Evolutionary conservation across 1,140 invertebrate species (phyloP), one percentile per base, ranked within the genome.

Genomic region (Drosophila punjabiensis): DNA sequence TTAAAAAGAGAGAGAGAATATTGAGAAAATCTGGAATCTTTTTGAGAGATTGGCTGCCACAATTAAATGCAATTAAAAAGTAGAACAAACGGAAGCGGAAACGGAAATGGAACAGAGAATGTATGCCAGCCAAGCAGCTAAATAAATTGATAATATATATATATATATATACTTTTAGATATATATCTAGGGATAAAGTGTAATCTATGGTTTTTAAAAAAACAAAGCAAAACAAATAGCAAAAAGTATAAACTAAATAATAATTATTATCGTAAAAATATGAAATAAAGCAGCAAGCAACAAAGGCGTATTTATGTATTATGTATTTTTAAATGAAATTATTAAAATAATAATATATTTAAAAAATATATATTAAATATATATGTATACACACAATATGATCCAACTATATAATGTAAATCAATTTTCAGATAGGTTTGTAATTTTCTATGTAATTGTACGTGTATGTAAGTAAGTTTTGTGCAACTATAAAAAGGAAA

Each of bases 251-350:
- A 60, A 68, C 28, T 45, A 37, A 47, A 41, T 66, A 63, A 67
- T 53, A 74, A 73, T 67, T 53, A 66, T 70, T 65, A 73, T 81
- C 76, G 53, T 78, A 20, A 77, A 59, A 68, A 52, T 45, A 56
- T 56, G 6, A 7, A 37, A 56, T 16, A 63, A 71, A 78, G 74
- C 56, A 70, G 53, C 53, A 24, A 56, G 53, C 65, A 70, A 88
- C 50, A 82, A 81, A 81, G 75, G 67, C 62, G 81, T 85, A 90
- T 88, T 89, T 88, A 84, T 88, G 74, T 81, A 84, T 88, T 81
- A 78, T 78, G 81, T 88, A 88, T 88, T 89, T 87, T 87, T 80
- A 87, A 87, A 81, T 75, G 80, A 83, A 87, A 87, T 87, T 88
- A 88, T 80, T 82, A 87, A 62, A 67, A 75, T 79, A 52, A 82